Evolutionary conservation across 2,113 vertebrate species (phyloP), one percentile per base, ranked within the genome.

Genomic region (Myrmophylax atrothorax): DNA sequence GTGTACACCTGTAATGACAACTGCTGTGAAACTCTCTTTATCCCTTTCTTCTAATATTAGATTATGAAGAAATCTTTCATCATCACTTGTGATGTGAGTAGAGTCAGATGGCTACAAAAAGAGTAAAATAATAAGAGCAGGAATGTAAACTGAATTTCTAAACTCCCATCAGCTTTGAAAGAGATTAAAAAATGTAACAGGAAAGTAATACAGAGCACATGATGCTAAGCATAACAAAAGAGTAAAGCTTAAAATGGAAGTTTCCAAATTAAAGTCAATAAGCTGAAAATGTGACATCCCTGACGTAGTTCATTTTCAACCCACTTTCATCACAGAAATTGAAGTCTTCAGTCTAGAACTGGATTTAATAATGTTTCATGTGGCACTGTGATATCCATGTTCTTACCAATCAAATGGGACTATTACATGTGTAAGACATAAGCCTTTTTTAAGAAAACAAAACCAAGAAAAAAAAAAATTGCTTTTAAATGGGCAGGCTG

Each of bases 21-120:
- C 98, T 25, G 98, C 98, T 67, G 99, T 99, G 97, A 99, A 99
- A 94, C 98, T 98, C 49, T 98, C 91, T 95, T 98, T 99, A 44
- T 93, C 94, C 37, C 73, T 89, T 92, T 99, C 99, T 92, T 99
- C 99, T 66, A 86, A 24, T 44, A 99, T 99, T 69, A 99, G 96
- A 60, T 73, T 88, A 44, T 92, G 98, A 62, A 99, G 98, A 91
- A 98, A 99, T 81, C 90, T 96, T 94, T 99, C 99, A 75, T 99
- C 98, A 26, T 97, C 96, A 56, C 75, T 97, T 60, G 72, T 96
- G 85, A 99, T 97, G 37, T 99, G 99, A 70, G 98, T 96, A 85
- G 84, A 98, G 96, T 99, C 98, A 70, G 98, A 97, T 9, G 98
- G 98, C 99, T 99, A 93, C 7, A 97, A 96, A 81, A 96, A 75